Evolutionary conservation across 2,888 invertebrate species (phyloP).

Genomic region (Salticus scenicus): DNA sequence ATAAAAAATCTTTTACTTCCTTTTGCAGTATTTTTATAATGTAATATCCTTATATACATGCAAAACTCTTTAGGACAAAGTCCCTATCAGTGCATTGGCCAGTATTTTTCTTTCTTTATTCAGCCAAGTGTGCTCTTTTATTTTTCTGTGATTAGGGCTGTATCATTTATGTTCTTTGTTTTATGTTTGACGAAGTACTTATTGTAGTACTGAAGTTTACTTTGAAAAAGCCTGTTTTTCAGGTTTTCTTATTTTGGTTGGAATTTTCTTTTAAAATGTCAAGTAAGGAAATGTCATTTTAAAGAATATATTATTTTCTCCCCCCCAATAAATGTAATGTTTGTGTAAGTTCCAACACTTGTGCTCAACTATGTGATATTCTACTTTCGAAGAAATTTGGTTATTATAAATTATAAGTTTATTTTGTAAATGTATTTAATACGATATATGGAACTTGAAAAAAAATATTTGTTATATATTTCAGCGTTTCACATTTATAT

Average conservation of each 20-base stretch:
- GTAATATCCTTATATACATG: too few species aligned
- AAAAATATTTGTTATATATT: too few species aligned
- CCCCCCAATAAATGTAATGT: not conserved
- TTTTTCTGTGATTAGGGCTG: constrained; percentile 52
- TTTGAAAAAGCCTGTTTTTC: not conserved
- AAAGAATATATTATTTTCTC: not conserved
- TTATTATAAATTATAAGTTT: too few species aligned
- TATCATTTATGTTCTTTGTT: constrained; percentile 27
- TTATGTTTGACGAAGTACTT: constrained; percentile 62
- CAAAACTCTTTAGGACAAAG: too few species aligned
- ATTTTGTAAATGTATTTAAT: too few species aligned
- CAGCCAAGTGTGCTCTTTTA: constrained; percentile 14
- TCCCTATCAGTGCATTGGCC: constrained; percentile 42
- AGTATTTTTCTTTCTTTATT: constrained; percentile 44
- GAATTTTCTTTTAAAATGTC: not conserved
- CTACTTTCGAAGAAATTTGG: too few species aligned
- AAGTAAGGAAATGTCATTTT: not conserved
- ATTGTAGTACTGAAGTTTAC: constrained; percentile 53
- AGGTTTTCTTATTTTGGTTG: too few species aligned
- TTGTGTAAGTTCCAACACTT: not conserved
- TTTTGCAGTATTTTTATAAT: too few species aligned
- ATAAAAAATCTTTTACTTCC: too few species aligned
- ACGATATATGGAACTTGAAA: too few species aligned
- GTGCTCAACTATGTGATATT: constrained; percentile 10
- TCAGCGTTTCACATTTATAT: too few species aligned